Evolutionary conservation across 2,113 vertebrate genomes (phyloP), one percentile per base, ranked within the genome.

Genomic region (Hemiscyllium ocellatum): DNA sequence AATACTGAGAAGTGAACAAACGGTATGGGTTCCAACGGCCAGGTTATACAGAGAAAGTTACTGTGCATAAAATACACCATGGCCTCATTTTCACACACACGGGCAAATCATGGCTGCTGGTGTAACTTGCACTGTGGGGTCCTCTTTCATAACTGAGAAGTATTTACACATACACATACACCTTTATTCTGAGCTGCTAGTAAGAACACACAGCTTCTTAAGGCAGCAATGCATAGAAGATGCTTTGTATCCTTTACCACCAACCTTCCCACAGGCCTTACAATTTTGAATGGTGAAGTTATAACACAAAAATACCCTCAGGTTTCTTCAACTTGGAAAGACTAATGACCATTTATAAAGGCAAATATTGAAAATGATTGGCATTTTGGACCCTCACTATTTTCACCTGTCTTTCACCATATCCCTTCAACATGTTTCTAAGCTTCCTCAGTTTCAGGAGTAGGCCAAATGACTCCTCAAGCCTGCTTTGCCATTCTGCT

Each of bases 71-170:
- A 7, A 69, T 69, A 94, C 91, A 94, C 65, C 8, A 68, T 17
- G 3, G 68, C 42, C 94, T 95, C 94, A 95, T 10, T 95, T 72
- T 72, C 15, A 52, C 68, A 76, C 22, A 50, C 24, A 52, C 29
- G 69, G 13, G 37, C 69, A 70, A 47, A 93, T 93, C 89, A 37
- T 93, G 33, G 33, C 6, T 42, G 42, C 37, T 83, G 37, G 37
- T 47, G 66, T 61, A 93, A 37, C 33, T 7, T 93, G n/a, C n/a
- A 22, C n/a, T 17, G 66, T 66, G 37, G 89, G 65, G 8, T 42
- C 29, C n/a, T 93, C 89, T 68, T 91, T 68, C 89, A 93, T 91
- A 91, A 89, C 33, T 91, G 52, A n/a, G 65, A 66, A 93, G 66
- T 93, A 37, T 37, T 66, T n/a, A 93, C 61, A 61, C 56, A 61